Percentiles rank a stretch among this genome's conserved stretches.
Conservation (phyloP, 2,888 invertebrate species). For the Escarpia spicata region DNA sequence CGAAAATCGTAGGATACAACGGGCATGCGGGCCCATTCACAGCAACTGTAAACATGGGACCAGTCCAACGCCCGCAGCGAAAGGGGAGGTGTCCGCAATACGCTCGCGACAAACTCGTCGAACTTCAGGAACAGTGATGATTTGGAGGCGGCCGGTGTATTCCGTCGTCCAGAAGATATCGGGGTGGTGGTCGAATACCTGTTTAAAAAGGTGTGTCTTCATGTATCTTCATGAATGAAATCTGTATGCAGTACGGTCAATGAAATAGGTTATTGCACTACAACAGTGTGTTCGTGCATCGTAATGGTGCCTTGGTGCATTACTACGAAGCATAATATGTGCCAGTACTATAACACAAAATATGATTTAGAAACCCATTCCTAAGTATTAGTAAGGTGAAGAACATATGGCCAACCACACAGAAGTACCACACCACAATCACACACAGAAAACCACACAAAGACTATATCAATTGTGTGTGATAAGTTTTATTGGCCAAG, state of each 20-base stretch:
- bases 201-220: too few species aligned
- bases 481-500: constrained; percentile 12
- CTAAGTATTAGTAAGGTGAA: background rate
- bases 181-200: too few species aligned
- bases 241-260: background rate
- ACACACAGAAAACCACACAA: background rate
- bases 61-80: too few species aligned
- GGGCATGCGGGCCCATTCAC: too few species aligned
- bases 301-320: background rate
- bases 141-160: too few species aligned
- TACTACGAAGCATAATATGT: background rate
- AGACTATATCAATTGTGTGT: background rate
- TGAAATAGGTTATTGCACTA: background rate
- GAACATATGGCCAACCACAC: background rate
- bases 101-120: too few species aligned
- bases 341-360: background rate
- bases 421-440: background rate
- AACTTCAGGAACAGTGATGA: too few species aligned
- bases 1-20: too few species aligned
- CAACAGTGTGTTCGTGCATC: background rate
- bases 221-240: too few species aligned
- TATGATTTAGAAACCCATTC: background rate
- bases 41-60: too few species aligned
- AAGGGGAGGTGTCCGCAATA: too few species aligned
- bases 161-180: too few species aligned